Evolutionary conservation across 2,888 invertebrate genomes (phyloP), one percentile per base, ranked within the genome.

Genomic region (Creontiades dilutus): DNA sequence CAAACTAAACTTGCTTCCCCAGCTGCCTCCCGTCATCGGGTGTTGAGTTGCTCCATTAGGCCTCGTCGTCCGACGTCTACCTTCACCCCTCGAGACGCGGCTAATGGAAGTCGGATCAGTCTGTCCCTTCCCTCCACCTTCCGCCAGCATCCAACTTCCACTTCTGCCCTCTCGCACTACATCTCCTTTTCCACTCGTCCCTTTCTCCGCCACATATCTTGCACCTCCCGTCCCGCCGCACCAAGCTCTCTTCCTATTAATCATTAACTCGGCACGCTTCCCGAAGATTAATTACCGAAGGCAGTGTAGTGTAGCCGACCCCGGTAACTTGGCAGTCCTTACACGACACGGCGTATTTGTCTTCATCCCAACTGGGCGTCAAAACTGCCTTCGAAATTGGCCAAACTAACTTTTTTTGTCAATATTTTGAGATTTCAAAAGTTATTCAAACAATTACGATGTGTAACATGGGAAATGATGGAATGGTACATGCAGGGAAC

Each of bases 51-150:
- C 78, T 78, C 78, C 78, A 78, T 78, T 78, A 78, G 28, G 28
- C 28, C 78, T 13, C 37, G 78, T 78, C 78, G 78, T 78, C 46
- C 28, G n/a, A 46, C 78, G 78, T 78, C 78, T 28, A 28, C n/a
- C 46, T n/a, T 28, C 78, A 13, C 27, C 61, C 61, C n/a, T 7
- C 61, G 61, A 61, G n/a, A 19, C 9, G 23, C n/a, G 47, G 13
- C 81, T 81, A 81, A 81, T 81, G 81, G 81, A 81, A 48, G 81
- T 46, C 81, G 81, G 46, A 81, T 81, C 81, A 81, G 48, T 13
- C 81, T 48, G 11, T 14, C 80, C 28, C 46, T 11, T 7, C 80
- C 37, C 37, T 37, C 37, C 37, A 37, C 37, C 37, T 37, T 4
- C 37, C 7, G 37, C 37, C 37, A n/a, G n/a, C n/a, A n/a, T n/a